Evolutionary conservation across 1,140 invertebrate species (phyloP).

Genomic region (Antheraea pernyi): DNA sequence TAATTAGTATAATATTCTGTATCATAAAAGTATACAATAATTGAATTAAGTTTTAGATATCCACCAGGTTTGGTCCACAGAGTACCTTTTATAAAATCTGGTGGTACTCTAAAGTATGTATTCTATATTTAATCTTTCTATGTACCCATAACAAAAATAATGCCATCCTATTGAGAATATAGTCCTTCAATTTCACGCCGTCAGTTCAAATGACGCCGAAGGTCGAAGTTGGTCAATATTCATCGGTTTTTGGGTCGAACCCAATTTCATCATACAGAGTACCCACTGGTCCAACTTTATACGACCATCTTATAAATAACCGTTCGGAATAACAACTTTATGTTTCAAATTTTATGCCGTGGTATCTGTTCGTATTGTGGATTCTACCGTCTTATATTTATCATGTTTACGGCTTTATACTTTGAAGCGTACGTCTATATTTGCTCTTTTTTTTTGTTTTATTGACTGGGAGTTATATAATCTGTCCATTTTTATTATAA

Average conservation of each 20-base stretch:
- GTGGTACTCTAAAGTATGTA: no score
- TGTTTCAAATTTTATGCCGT: conserved; percentile 37
- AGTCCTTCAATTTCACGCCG: conserved; percentile 45
- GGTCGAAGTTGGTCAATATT: conserved; percentile 33
- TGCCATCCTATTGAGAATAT: not conserved
- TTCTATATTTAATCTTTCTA: not conserved
- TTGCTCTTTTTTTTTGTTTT: not conserved
- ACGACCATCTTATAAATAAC: conserved; percentile 29
- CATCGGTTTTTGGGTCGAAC: conserved; percentile 24
- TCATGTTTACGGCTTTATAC: conserved; percentile 19
- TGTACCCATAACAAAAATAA: not conserved
- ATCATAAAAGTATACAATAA: no score
- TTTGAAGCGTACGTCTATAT: not conserved
- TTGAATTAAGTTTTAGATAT: no score
- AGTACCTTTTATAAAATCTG: no score
- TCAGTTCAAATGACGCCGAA: conserved; percentile 31
- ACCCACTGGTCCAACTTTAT: conserved; percentile 20
- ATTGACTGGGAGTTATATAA: not conserved
- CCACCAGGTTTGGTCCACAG: no score
- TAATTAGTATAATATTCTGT: no score
- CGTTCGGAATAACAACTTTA: conserved; percentile 28
- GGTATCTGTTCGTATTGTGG: conserved; percentile 25
- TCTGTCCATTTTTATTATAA: no score
- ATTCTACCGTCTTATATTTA: conserved; percentile 22
- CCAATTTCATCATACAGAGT: conserved; percentile 40